phyloP scores from a whole-genome alignment of 2,888 invertebrate species.

The Tupiocoris notatus region DNA sequence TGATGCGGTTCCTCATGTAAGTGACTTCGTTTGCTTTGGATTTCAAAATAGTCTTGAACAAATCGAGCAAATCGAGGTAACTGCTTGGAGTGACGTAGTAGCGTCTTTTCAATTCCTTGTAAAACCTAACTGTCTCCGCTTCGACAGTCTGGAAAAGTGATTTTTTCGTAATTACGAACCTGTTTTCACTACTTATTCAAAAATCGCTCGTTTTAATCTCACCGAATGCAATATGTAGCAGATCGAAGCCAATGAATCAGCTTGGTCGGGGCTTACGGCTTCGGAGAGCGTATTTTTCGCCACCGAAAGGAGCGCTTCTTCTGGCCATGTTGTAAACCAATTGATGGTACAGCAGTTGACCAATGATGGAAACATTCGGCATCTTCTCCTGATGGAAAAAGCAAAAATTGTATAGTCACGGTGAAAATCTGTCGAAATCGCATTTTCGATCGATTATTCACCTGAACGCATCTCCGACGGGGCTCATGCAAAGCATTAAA shows the following conservation, averaged over 20 bases:
- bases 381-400: conserved; percentile 63
- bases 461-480: conserved; percentile 82
- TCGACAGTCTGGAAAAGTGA: conserved; percentile 69
- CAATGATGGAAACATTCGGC: conserved; percentile 91
- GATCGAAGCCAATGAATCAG: conserved; percentile 61
- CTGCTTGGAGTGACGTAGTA: conserved; percentile 92
- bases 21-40: conserved; percentile 70
- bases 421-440: too few species aligned
- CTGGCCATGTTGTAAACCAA: conserved; percentile 92
- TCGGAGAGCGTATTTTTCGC: conserved; percentile 69
- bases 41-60: conserved; percentile 69
- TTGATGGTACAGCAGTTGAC: conserved; percentile 93
- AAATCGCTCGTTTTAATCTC: too few species aligned
- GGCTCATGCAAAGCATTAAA: conserved; percentile 82
- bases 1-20: conserved; percentile 66
- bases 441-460: neutral
- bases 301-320: conserved; percentile 80
- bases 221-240: conserved; percentile 73
- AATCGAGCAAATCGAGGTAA: conserved; percentile 79
- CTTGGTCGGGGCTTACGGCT: conserved; percentile 59
- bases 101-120: conserved; percentile 76
- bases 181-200: too few species aligned
- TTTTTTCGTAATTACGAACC: too few species aligned
- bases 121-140: conserved; percentile 71
- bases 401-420: neutral